Conservation (phyloP, 2,888 invertebrate genomes). For the Diloba caeruleocephala region DNA sequence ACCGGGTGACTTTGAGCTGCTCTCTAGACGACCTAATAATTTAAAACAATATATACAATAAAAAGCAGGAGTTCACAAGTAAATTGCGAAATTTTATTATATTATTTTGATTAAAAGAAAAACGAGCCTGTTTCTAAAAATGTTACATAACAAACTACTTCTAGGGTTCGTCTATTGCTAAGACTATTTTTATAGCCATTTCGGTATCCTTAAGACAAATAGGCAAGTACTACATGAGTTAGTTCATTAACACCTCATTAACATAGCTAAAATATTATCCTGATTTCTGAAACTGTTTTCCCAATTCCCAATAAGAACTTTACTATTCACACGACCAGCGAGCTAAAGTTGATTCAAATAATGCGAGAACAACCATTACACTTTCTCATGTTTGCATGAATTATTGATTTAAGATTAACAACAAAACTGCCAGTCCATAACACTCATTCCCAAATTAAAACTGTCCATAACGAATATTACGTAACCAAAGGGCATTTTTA, state of each 20-base stretch:
- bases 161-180: background rate
- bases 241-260: background rate
- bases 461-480: constrained; percentile 43
- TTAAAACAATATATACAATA: constrained; percentile 65
- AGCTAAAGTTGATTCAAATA: background rate
- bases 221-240: background rate
- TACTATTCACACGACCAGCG: background rate
- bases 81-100: constrained; percentile 34
- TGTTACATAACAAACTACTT: background rate
- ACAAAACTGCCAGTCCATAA: constrained; percentile 39
- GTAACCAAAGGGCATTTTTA: constrained; percentile 32
- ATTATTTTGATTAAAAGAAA: constrained; percentile 32
- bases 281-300: background rate
- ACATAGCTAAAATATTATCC: background rate
- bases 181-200: constrained; percentile 1
- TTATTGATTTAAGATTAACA: constrained; percentile 32
- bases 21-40: constrained; percentile 83
- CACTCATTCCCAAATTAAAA: constrained; percentile 38
- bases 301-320: background rate
- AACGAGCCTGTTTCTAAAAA: constrained; percentile 17
- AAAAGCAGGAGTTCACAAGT: constrained; percentile 43
- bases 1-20: constrained; percentile 79
- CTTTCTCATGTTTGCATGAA: constrained; percentile 16
- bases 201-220: background rate
- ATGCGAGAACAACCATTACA: constrained; percentile 1